A percentile compares a stretch with the other conserved stretches of the same genome.
These are phyloP conservation scores for Carlito syrichta DNA, from an alignment of 2,113 vertebrate genomes.

Conservation along the genomic window DNA sequence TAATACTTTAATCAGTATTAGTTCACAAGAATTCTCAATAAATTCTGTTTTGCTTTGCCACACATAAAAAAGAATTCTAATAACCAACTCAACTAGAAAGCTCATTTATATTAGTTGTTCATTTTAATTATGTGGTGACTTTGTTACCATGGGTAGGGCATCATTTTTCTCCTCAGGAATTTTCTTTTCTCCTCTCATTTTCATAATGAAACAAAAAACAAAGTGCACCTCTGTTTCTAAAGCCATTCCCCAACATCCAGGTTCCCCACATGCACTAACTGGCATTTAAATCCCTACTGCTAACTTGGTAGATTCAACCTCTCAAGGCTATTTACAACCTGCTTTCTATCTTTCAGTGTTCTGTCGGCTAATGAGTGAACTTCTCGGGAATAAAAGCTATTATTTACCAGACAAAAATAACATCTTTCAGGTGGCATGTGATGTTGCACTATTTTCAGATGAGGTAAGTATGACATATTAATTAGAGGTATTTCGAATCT, in stretches of 20 bases:
- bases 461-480: neutral
- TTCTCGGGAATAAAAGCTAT: slow-evolving; percentile 55
- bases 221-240: slow-evolving; percentile 24
- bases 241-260: neutral
- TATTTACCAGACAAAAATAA: slow-evolving; percentile 33
- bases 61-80: neutral
- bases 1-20: neutral
- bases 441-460: slow-evolving; percentile 54
- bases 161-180: slow-evolving; percentile 72
- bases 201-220: slow-evolving; percentile 39
- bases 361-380: neutral
- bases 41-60: neutral
- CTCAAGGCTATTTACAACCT: slow-evolving; percentile 45
- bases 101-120: slow-evolving; percentile 66
- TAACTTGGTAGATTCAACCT: slow-evolving; percentile 31
- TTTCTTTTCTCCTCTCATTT: slow-evolving; percentile 36
- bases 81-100: slow-evolving; percentile 57
- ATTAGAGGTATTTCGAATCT: neutral
- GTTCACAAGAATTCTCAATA: neutral
- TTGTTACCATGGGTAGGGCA: slow-evolving; percentile 74
- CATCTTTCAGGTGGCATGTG: slow-evolving; percentile 40
- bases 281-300: slow-evolving; percentile 61
- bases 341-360: slow-evolving; percentile 39
- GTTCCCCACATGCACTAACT: neutral
- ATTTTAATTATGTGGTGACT: slow-evolving; percentile 79